phyloP scores from a whole-genome alignment of 2,797 vertebrate genomes.

The Molossus alvarezi region DNA sequence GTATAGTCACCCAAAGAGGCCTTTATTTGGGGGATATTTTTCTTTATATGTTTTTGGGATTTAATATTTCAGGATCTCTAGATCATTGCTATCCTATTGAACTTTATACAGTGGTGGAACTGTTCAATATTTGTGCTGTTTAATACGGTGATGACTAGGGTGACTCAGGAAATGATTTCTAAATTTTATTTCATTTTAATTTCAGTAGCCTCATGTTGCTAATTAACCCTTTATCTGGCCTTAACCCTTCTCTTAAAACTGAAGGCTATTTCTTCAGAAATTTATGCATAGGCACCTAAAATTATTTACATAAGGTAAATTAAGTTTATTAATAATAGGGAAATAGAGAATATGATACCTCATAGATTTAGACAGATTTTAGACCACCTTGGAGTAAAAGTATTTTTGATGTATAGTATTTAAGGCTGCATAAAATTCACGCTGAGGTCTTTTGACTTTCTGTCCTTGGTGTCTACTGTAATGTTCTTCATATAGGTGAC shows the following conservation, averaged over 20 bases:
- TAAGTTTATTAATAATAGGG: constrained; percentile 32
- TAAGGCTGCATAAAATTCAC: background rate
- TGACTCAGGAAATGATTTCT: background rate
- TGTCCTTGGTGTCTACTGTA: background rate
- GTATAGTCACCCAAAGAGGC: background rate
- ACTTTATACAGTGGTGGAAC: background rate
- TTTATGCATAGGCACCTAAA: background rate
- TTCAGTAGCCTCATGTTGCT: background rate
- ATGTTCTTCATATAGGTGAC: background rate
- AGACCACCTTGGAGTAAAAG: background rate
- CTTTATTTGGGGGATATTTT: constrained; percentile 29
- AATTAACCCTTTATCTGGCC: background rate
- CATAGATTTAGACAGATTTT: constrained; percentile 32
- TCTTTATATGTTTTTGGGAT: background rate
- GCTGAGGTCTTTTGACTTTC: background rate
- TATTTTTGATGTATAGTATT: constrained; percentile 11
- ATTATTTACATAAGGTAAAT: constrained; percentile 25
- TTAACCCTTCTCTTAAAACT: constrained; percentile 38
- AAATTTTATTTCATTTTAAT: constrained; percentile 48
- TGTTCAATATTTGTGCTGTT: background rate
- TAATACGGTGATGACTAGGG: background rate
- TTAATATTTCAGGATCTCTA: constrained; percentile 57
- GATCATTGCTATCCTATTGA: background rate
- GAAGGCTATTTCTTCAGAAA: background rate
- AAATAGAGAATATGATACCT: background rate